These are phyloP conservation scores for Gorsachius magnificus DNA, from an alignment of 2,797 vertebrate species.

Conservation along the genomic window DNA sequence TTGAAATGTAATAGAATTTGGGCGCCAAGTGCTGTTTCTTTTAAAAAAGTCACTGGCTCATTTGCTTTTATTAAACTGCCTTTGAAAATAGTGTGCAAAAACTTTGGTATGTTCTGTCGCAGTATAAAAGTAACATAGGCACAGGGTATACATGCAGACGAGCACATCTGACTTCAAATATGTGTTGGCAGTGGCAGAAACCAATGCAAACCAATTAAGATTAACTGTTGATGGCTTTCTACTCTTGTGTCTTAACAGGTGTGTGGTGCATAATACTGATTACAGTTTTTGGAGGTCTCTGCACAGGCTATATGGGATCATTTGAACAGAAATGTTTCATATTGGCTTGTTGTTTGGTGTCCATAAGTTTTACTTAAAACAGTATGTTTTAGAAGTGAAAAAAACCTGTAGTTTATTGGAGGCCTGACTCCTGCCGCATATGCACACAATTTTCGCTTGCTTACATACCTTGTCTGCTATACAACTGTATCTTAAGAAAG, in stretches of 20 bases:
- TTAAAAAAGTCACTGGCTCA: not conserved
- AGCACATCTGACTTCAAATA: not conserved
- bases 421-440: not conserved
- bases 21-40: not conserved
- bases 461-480: not conserved
- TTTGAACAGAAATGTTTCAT: not conserved
- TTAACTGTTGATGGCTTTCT: not conserved
- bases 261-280: not conserved
- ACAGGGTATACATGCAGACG: no score
- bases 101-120: not conserved
- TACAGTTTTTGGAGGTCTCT: not conserved
- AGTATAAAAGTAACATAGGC: not conserved
- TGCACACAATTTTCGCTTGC: not conserved
- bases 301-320: not conserved
- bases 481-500: not conserved
- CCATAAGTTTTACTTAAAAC: not conserved
- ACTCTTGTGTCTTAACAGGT: not conserved
- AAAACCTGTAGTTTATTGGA: not conserved
- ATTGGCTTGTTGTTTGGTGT: not conserved
- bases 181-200: not conserved
- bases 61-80: conserved; percentile 23
- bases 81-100: not conserved
- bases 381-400: not conserved
- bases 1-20: conserved; percentile 31
- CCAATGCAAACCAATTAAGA: not conserved